Conservation (phyloP, 2,888 invertebrate species). For the Macropis europaea region DNA sequence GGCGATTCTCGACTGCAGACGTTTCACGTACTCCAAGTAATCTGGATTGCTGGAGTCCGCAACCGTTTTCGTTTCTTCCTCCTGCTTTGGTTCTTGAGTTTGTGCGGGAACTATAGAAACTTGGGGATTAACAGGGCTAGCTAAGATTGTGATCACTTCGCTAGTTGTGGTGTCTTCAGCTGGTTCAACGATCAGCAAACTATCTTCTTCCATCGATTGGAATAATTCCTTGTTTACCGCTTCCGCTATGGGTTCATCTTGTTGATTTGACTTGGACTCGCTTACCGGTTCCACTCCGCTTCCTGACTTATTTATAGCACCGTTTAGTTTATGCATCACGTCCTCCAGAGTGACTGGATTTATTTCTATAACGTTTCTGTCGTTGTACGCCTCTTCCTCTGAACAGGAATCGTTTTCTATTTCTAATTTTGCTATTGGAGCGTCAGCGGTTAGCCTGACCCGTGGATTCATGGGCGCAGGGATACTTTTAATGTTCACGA, state of each 20-base stretch:
- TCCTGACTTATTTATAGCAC: conserved; percentile 10
- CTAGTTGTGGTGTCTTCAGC: conserved; percentile 83
- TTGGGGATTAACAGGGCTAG: conserved; percentile 80
- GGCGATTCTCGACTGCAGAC: conserved; percentile 85
- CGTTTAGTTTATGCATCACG: conserved; percentile 68
- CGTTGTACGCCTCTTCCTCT: conserved; percentile 66
- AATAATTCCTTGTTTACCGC: conserved; percentile 71
- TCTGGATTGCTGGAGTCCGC: conserved; percentile 77
- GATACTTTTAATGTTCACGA: conserved; percentile 81
- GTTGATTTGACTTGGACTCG: conserved; percentile 51
- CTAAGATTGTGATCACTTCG: conserved; percentile 81
- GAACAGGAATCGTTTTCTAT: conserved; percentile 72
- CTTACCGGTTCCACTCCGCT: neutral
- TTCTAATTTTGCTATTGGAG: conserved; percentile 74
- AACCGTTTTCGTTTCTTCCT: conserved; percentile 51
- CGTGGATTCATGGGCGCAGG: neutral
- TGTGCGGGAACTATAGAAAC: conserved; percentile 37
- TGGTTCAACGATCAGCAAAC: conserved; percentile 82
- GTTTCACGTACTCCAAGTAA: conserved; percentile 84
- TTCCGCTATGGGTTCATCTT: conserved; percentile 80
- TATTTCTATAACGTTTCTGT: conserved; percentile 74
- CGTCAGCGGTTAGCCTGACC: conserved; percentile 46
- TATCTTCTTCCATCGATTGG: conserved; percentile 82
- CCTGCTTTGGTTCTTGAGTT: conserved; percentile 12
- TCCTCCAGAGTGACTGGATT: conserved; percentile 76